Evolutionary conservation across 2,113 vertebrate species (phyloP).

Genomic region (Centropus unirufus): DNA sequence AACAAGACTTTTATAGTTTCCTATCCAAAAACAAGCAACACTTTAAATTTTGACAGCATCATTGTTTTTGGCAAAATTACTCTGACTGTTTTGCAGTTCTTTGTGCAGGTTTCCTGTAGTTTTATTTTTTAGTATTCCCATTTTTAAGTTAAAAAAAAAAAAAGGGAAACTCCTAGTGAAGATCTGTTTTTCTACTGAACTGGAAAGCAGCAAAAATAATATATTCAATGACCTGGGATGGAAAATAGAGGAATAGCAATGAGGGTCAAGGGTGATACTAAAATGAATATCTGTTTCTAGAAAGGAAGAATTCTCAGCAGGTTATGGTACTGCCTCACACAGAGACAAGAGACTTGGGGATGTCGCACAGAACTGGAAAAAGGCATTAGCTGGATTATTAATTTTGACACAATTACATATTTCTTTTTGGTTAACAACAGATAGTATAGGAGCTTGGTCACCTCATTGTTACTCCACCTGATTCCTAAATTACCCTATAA

Average conservation of each 20-base stretch:
- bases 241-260: background rate
- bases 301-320: background rate
- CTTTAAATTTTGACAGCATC: background rate
- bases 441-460: background rate
- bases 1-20: background rate
- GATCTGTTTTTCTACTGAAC: background rate
- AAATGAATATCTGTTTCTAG: background rate
- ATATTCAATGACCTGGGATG: background rate
- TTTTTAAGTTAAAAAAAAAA: background rate
- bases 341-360: background rate
- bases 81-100: background rate
- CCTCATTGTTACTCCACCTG: background rate
- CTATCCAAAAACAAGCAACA: background rate
- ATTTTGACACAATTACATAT: background rate
- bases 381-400: background rate
- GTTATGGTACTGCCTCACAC: background rate
- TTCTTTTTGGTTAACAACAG: background rate
- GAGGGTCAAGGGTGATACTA: background rate
- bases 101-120: no score
- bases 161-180: background rate
- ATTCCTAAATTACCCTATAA: background rate
- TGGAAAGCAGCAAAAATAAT: background rate
- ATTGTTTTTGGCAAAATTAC: background rate
- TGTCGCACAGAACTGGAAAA: background rate
- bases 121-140: background rate